Evolutionary conservation across 2,113 vertebrate species (phyloP).

Genomic region (Beaufortia kweichowensis): DNA sequence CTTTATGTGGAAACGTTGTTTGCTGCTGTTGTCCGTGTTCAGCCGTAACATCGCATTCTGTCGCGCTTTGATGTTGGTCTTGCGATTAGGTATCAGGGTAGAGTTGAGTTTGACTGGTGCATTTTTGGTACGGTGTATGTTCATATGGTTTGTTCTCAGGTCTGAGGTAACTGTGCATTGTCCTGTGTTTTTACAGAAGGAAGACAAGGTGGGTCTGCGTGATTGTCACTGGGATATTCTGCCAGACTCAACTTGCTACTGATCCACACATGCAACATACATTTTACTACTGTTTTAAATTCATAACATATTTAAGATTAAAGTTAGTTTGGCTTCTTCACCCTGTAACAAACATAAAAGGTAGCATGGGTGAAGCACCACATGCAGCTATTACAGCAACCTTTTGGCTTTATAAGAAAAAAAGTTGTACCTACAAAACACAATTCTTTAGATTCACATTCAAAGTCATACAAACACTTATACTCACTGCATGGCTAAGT

Average conservation of each 20-base stretch:
- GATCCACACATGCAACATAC: conserved; percentile 25
- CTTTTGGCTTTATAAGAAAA: no score
- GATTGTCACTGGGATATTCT: conserved; percentile 71
- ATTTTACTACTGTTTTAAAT: not conserved
- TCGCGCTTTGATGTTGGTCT: conserved; percentile 8
- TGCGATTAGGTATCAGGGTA: not conserved
- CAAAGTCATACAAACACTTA: not conserved
- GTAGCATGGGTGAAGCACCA: not conserved
- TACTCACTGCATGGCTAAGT: conserved; percentile 65
- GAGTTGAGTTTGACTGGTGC: not conserved
- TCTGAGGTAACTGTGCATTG: conserved; percentile 68
- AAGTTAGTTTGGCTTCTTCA: not conserved
- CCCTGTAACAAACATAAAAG: no score
- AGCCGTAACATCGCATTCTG: not conserved
- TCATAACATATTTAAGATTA: conserved; percentile 5
- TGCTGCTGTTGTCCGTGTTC: not conserved
- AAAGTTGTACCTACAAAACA: no score
- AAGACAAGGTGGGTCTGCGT: conserved; percentile 80
- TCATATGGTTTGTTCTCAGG: conserved; percentile 25
- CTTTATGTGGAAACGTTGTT: conserved; percentile 11
- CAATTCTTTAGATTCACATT: conserved; percentile 5
- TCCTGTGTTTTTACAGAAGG: conserved; percentile 80
- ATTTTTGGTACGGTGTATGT: conserved; percentile 41
- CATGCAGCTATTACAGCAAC: no score
- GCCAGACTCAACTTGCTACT: conserved; percentile 65